These are phyloP conservation scores for Rhogogaster chlorosoma DNA, from an alignment of 2,888 invertebrate genomes.

Conservation along the genomic window DNA sequence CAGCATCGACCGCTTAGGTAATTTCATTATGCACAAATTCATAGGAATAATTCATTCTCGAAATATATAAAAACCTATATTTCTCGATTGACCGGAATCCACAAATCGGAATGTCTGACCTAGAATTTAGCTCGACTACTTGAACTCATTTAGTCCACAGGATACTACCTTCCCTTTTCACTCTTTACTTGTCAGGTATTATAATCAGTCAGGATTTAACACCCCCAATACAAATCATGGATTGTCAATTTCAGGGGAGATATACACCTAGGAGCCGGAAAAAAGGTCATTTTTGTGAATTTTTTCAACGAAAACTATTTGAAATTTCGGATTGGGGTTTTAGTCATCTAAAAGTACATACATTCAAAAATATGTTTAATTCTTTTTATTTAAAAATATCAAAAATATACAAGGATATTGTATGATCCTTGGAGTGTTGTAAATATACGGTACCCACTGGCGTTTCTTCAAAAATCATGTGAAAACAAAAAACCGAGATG, in stretches of 20 bases:
- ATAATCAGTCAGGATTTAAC: background rate
- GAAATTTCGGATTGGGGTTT: too few species aligned
- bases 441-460: too few species aligned
- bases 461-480: too few species aligned
- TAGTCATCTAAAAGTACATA: too few species aligned
- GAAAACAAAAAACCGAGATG: too few species aligned
- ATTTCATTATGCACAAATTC: slow-evolving; percentile 4
- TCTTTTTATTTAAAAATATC: too few species aligned
- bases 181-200: background rate
- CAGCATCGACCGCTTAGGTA: background rate
- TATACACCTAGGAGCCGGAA: too few species aligned
- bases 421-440: too few species aligned
- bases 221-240: background rate
- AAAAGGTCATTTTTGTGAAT: too few species aligned
- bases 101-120: background rate
- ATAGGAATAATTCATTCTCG: background rate
- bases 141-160: background rate
- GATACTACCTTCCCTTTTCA: background rate
- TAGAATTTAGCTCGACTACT: background rate
- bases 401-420: too few species aligned
- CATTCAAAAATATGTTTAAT: too few species aligned
- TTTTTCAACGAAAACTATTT: too few species aligned
- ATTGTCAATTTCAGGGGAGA: background rate
- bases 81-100: background rate
- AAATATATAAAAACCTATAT: background rate